Evolutionary conservation across 64 coral and sea anemone species (phyloP).

Genomic region (Porites australiensis): DNA sequence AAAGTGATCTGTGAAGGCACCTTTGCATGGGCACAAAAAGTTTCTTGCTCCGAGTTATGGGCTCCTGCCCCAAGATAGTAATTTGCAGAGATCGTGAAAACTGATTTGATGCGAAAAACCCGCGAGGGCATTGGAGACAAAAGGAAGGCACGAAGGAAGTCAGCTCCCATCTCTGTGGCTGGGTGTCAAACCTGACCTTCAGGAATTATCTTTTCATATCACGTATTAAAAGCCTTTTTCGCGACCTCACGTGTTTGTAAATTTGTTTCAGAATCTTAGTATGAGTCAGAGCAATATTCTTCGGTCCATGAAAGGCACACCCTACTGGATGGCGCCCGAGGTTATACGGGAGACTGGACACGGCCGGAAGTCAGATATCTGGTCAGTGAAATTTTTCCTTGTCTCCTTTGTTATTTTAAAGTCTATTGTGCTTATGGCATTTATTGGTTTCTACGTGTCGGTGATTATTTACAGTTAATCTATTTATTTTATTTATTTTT

Average conservation of each 20-base stretch:
- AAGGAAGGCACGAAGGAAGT: too few relatives aligned
- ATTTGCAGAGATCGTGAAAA: too few relatives aligned
- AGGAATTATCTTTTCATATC: too few relatives aligned
- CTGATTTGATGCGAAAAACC: too few relatives aligned
- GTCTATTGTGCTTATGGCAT: not conserved
- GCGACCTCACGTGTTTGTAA: not conserved
- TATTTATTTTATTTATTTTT: not conserved
- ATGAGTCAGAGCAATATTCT: constrained; percentile 92
- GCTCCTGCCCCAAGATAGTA: too few relatives aligned
- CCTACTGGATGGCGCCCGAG: constrained; percentile 99
- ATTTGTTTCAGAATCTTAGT: constrained; percentile 80
- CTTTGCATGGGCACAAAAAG: too few relatives aligned
- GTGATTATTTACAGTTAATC: not conserved
- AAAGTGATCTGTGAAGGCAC: too few relatives aligned
- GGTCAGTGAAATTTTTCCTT: constrained; percentile 50
- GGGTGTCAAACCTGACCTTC: too few relatives aligned
- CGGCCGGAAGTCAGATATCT: constrained; percentile 97
- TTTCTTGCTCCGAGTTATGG: too few relatives aligned
- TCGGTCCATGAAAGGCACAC: constrained; percentile 97
- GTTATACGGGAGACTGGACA: constrained; percentile 96
- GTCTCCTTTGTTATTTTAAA: not conserved
- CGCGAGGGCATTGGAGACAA: too few relatives aligned
- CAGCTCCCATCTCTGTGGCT: too few relatives aligned
- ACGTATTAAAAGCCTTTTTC: not conserved
- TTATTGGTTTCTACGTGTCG: not conserved